Conservation (phyloP, 2,888 invertebrate species). For the Xylota segnis region DNA sequence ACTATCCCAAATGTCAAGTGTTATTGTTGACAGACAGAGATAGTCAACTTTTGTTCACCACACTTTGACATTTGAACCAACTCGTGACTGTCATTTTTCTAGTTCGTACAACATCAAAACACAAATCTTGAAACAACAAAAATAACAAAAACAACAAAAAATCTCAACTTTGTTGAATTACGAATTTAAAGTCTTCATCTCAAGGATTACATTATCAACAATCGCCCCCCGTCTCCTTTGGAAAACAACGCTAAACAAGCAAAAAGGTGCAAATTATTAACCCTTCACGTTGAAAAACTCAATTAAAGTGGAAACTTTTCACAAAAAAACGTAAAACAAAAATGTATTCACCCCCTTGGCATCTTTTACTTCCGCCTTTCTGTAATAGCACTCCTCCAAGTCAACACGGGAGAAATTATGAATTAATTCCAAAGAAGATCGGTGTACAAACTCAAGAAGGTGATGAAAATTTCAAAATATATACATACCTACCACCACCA, state of each 20-base stretch:
- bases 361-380: background rate
- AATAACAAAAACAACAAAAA: background rate
- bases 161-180: slow-evolving; percentile 54
- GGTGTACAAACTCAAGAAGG: slow-evolving; percentile 32
- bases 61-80: background rate
- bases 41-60: background rate
- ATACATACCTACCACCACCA: slow-evolving; percentile 4
- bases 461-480: slow-evolving; percentile 62
- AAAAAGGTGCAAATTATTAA: slow-evolving; percentile 74
- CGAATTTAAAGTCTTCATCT: slow-evolving; percentile 60
- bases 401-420: slow-evolving; percentile 66
- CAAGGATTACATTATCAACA: slow-evolving; percentile 64
- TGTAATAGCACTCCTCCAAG: slow-evolving; percentile 19
- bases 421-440: slow-evolving; percentile 66
- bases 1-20: background rate
- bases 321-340: slow-evolving; percentile 67
- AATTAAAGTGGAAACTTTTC: slow-evolving; percentile 83
- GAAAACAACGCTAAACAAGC: slow-evolving; percentile 50
- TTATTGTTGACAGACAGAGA: background rate
- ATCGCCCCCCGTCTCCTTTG: background rate
- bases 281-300: slow-evolving; percentile 81
- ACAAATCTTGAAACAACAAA: slow-evolving; percentile 56
- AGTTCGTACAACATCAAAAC: background rate
- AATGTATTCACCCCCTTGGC: slow-evolving; percentile 14
- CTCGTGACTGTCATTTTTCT: background rate